Evolutionary conservation across 2,888 invertebrate genomes (phyloP), one percentile per base, ranked within the genome.

Genomic region (Ophioninae sp.): DNA sequence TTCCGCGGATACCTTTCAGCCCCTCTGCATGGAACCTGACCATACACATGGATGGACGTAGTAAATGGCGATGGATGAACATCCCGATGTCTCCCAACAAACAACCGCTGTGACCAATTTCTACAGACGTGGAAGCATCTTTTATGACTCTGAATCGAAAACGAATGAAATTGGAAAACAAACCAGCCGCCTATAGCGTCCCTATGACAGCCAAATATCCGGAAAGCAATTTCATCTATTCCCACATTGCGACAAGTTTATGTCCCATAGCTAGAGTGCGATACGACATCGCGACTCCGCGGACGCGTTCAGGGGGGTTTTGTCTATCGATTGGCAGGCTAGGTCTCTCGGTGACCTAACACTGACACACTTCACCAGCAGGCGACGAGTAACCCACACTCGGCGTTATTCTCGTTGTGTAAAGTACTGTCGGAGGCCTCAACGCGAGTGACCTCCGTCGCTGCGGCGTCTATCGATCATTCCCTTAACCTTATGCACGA

Each of bases 321-420:
- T 89, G 87, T 88, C 84, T 91, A 91, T 91, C 89, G 91, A 91
- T 91, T 91, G 89, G 85, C 88, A 85, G 84, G 89, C 84, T 82
- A 84, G 85, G 84, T 84, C 81, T 90, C 90, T 91, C 82, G 82
- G 84, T 84, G 92, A 92, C 92, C 92, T 91, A 92, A 92, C 92
- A 92, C 91, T 91, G 92, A 92, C 92, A 92, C 88, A 91, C 91
- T 92, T 90, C 88, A 90, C 87, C 69, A 80, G 79, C 78, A 79
- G 72, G 83, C 83, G 79, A 63, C 80, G 74, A 72, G 67, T 61
- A 73, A 67, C 71, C 80, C 75, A 56, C 75, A 58, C 71, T 65
- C 65, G 67, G 23, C 65, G 65, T 68, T 79, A 73, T 81, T 71
- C 67, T 72, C 59, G 58, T 9, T 37, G 17, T 71, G 58, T 65